Conservation (phyloP, 2,113 vertebrate species). For the Notarius lentiginosus region DNA sequence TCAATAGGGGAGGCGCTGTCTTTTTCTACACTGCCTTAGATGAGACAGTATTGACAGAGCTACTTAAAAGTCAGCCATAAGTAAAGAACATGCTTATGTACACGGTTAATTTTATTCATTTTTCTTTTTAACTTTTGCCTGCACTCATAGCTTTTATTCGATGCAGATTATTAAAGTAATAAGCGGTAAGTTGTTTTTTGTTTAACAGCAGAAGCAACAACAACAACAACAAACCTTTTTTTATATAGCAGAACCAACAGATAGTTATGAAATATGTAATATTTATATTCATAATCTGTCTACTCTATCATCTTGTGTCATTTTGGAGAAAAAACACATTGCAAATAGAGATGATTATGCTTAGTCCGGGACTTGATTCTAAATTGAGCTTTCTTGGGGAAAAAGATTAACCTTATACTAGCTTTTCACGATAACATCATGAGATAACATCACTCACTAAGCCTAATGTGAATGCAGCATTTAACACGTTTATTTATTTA, state of each 20-base stretch:
- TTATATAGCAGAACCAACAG: not conserved
- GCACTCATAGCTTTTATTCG: not conserved
- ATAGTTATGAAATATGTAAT: not conserved
- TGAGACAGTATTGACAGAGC: slow-evolving; percentile 8
- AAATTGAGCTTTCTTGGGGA: not conserved
- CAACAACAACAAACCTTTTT: not conserved
- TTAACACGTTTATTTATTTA: not conserved
- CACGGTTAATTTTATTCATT: not conserved
- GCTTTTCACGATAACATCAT: slow-evolving; percentile 5
- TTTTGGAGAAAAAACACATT: not conserved
- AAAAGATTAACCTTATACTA: not conserved
- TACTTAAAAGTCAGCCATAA: slow-evolving; percentile 36
- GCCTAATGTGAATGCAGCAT: not conserved
- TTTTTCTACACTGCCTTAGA: slow-evolving; percentile 39
- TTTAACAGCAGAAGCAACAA: not conserved
- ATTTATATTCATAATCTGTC: not conserved
- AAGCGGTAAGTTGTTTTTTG: not conserved
- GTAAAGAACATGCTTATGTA: not conserved
- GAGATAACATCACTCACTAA: not conserved
- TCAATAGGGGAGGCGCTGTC: slow-evolving; percentile 55
- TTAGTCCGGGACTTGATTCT: not conserved
- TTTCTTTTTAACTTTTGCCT: not conserved
- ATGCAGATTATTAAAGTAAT: not conserved
- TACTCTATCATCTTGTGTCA: not conserved
- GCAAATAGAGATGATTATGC: not conserved